phyloP scores from a whole-genome alignment of 2,797 vertebrate genomes.

The Hoplostethus atlanticus region DNA sequence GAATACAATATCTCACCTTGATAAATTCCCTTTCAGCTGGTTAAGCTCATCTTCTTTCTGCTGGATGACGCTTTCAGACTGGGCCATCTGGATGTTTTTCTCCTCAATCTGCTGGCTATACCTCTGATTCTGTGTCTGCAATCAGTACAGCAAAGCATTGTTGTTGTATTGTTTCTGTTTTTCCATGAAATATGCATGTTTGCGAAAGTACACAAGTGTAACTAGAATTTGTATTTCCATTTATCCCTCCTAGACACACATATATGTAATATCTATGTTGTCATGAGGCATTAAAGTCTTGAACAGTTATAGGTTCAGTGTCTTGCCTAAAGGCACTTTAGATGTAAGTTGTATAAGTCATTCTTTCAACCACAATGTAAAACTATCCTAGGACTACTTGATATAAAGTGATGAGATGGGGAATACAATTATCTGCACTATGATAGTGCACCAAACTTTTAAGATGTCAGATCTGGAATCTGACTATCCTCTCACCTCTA shows the following conservation, averaged over 20 bases:
- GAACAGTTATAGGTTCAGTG: constrained; percentile 15
- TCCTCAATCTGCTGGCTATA: constrained; percentile 84
- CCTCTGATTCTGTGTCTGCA: constrained; percentile 84
- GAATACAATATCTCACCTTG: constrained; percentile 85
- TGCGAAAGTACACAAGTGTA: constrained; percentile 34
- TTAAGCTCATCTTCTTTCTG: constrained; percentile 88
- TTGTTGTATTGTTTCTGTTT: constrained; percentile 56
- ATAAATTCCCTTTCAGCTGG: constrained; percentile 83
- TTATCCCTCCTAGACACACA: constrained; percentile 32
- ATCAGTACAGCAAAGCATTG: constrained; percentile 62
- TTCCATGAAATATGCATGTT: constrained; percentile 54
- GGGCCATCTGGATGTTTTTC: constrained; percentile 81
- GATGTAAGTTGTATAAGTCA: neutral
- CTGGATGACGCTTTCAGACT: constrained; percentile 83
- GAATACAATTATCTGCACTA: too few relatives aligned
- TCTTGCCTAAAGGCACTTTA: neutral
- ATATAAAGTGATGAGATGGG: too few relatives aligned
- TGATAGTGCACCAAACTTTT: neutral
- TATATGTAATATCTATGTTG: neutral
- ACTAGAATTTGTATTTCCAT: constrained; percentile 26
- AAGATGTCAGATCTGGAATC: neutral
- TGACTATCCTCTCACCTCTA: constrained; percentile 84
- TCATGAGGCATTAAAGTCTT: neutral
- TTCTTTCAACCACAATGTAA: neutral
- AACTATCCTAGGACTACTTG: neutral